A percentile compares a stretch with the other conserved stretches of the same genome.
Evolutionary conservation across 2,888 invertebrate species (phyloP).

Genomic region (Aphidoletes aphidimyza): DNA sequence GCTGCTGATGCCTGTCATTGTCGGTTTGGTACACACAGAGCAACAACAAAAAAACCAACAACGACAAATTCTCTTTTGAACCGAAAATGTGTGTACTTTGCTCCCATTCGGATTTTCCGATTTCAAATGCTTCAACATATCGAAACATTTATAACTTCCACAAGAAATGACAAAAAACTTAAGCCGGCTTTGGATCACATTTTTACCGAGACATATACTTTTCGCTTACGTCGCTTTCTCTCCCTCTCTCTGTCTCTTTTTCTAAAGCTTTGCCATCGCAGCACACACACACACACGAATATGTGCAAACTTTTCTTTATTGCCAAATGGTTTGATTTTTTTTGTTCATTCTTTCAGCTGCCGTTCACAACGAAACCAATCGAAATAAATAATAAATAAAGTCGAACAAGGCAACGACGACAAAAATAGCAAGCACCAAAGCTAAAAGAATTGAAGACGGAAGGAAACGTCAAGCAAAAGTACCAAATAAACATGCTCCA

Average conservation of each 20-base stretch:
- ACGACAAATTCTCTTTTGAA: slow-evolving; percentile 35
- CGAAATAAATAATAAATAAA: slow-evolving; percentile 53
- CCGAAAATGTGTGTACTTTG: background rate
- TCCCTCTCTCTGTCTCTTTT: no score
- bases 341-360: no score
- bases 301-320: slow-evolving; percentile 21
- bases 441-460: slow-evolving; percentile 13
- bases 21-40: background rate
- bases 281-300: background rate
- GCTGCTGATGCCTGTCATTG: no score
- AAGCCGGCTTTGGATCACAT: slow-evolving; percentile 34
- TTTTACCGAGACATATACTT: background rate
- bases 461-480: slow-evolving; percentile 1
- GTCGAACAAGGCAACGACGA: slow-evolving; percentile 7
- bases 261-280: background rate
- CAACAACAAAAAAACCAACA: no score
- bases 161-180: slow-evolving; percentile 36
- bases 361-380: slow-evolving; percentile 20
- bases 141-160: slow-evolving; percentile 38
- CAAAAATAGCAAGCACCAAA: no score
- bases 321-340: background rate
- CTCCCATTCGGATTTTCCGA: background rate
- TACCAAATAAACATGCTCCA: slow-evolving; percentile 39
- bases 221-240: no score
- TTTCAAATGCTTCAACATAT: slow-evolving; percentile 32